Evolutionary conservation across 2,797 vertebrate genomes (phyloP).

Genomic region (Catharus ustulatus): DNA sequence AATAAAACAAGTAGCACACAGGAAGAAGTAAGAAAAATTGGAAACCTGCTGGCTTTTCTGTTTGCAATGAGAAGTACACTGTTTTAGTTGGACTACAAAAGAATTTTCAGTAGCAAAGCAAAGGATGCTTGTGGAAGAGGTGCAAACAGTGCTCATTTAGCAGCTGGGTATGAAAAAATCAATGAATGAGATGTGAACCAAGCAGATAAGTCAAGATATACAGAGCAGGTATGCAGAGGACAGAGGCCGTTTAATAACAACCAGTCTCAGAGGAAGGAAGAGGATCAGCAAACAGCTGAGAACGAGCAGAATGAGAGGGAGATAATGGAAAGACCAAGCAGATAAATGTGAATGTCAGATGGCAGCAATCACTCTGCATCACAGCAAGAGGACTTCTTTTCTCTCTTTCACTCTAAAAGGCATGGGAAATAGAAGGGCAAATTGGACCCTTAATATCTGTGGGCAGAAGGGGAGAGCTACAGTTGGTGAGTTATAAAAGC

Average conservation of each 20-base stretch:
- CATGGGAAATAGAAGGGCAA: constrained; percentile 33
- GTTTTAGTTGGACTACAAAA: constrained; percentile 9
- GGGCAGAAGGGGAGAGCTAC: not conserved
- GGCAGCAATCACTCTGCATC: constrained; percentile 64
- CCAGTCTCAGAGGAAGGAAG: constrained; percentile 42
- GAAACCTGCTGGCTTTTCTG: constrained; percentile 19
- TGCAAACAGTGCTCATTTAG: constrained; percentile 45
- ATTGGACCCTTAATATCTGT: constrained; percentile 36
- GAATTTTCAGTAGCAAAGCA: constrained; percentile 23
- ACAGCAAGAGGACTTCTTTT: constrained; percentile 47
- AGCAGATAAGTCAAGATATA: constrained; percentile 47
- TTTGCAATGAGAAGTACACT: constrained; percentile 30
- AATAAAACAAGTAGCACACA: constrained; percentile 40
- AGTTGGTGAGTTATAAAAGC: not conserved
- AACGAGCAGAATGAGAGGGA: constrained; percentile 34
- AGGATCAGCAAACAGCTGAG: constrained; percentile 45
- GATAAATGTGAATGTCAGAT: constrained; percentile 62
- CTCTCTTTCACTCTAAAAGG: constrained; percentile 37
- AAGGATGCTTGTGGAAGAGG: constrained; percentile 29
- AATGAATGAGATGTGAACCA: constrained; percentile 50
- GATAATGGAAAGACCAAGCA: constrained; percentile 56
- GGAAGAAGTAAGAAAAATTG: constrained; percentile 3
- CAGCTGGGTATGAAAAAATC: constrained; percentile 58
- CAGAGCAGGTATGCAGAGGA: constrained; percentile 50
- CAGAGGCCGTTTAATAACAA: constrained; percentile 41